Conservation (phyloP, 2,113 vertebrate species). For the Microcebus murinus region DNA sequence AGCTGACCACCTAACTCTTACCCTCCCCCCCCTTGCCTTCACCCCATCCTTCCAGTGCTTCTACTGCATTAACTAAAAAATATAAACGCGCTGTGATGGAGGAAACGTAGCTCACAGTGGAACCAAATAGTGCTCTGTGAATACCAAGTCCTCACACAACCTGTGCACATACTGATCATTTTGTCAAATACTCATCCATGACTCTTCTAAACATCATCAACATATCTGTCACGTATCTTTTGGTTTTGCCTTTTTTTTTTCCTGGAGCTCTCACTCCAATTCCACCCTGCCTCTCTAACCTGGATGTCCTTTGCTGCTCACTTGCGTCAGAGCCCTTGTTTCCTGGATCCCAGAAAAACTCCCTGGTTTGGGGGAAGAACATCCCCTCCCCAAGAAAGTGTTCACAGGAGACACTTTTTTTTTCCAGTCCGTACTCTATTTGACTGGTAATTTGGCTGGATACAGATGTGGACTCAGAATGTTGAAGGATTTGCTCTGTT, state of each 20-base stretch:
- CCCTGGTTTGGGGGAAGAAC: neutral
- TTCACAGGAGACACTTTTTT: rapidly evolving
- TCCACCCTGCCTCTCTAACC: neutral
- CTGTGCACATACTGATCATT: neutral
- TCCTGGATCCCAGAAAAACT: neutral
- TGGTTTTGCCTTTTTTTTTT: neutral
- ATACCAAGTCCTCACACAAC: neutral
- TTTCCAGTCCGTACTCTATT: neutral
- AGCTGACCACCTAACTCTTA: neutral
- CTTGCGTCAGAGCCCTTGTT: neutral
- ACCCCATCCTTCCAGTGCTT: neutral
- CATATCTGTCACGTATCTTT: rapidly evolving
- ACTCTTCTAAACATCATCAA: neutral
- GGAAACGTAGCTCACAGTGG: neutral
- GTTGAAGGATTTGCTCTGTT: neutral
- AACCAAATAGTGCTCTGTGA: neutral
- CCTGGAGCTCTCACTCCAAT: neutral
- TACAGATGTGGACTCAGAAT: neutral
- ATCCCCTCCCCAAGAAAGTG: neutral
- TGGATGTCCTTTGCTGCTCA: neutral
- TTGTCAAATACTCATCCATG: neutral
- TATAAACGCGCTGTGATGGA: rapidly evolving
- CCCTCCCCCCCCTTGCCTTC: neutral
- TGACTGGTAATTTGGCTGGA: neutral
- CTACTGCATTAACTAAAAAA: neutral